Conservation (phyloP, 2,113 vertebrate species). For the Platycercus adscitus region DNA sequence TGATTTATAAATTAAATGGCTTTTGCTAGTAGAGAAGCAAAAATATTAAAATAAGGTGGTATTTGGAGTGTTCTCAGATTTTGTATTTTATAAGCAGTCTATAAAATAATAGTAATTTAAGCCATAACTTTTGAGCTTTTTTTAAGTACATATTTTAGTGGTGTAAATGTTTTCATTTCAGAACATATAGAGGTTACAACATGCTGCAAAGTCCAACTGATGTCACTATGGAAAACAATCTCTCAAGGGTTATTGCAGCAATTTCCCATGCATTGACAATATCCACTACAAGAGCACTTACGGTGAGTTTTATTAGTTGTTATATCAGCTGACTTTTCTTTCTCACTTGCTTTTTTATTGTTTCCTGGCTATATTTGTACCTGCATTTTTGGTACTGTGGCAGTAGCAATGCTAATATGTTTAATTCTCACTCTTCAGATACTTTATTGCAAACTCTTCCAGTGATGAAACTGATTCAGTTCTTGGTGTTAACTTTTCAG, state of each 20-base stretch:
- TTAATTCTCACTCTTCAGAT: background rate
- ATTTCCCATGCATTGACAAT: constrained; percentile 88
- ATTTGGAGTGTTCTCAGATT: background rate
- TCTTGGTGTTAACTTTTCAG: constrained; percentile 66
- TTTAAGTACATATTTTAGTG: background rate
- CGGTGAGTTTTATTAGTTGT: constrained; percentile 73
- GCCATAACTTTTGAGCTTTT: background rate
- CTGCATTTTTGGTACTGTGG: background rate
- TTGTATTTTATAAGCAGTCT: background rate
- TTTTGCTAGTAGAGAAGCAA: background rate
- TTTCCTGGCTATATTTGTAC: background rate
- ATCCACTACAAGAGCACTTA: constrained; percentile 90
- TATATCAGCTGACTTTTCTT: background rate
- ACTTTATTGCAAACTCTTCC: background rate
- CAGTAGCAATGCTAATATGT: background rate
- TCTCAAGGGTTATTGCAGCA: constrained; percentile 89
- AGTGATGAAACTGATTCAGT: background rate
- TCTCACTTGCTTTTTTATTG: background rate
- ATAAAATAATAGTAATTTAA: background rate
- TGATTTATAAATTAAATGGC: background rate
- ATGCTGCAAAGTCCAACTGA: constrained; percentile 85
- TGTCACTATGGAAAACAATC: constrained; percentile 92
- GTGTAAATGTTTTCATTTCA: constrained; percentile 42
- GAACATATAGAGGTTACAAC: constrained; percentile 93
- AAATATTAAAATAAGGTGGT: background rate